Conservation (phyloP, 1,140 invertebrate species). For the Cydia splendana region DNA sequence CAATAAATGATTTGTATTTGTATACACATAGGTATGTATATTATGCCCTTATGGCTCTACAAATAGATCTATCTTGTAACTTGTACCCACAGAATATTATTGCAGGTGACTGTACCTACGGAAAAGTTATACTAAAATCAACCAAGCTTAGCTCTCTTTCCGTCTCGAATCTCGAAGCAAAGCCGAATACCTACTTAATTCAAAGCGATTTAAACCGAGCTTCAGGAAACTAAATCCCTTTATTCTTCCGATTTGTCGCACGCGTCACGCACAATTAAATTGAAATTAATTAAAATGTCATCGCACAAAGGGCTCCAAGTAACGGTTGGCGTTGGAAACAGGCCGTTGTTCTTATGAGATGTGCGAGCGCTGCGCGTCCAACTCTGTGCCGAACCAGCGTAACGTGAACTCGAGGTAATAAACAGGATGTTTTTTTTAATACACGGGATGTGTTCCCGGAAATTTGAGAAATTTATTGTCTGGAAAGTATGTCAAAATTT, state of each 20-base stretch:
- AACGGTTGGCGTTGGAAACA: constrained; percentile 64
- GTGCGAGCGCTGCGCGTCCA: background rate
- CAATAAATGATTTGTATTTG: too few species aligned
- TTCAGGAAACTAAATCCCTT: constrained; percentile 42
- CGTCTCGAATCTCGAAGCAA: background rate
- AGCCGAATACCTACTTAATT: background rate
- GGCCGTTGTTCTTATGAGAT: background rate
- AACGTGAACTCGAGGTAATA: background rate
- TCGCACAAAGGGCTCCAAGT: constrained; percentile 62
- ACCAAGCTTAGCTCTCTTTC: background rate
- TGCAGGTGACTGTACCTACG: background rate
- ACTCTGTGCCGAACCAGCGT: background rate
- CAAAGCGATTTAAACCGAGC: background rate
- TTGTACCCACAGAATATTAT: too few species aligned
- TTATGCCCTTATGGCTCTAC: too few species aligned
- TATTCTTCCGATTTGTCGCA: constrained; percentile 55
- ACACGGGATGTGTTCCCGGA: too few species aligned
- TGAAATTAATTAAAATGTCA: constrained; percentile 75
- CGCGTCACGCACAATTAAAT: constrained; percentile 63
- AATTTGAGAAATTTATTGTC: too few species aligned
- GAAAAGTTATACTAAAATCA: background rate
- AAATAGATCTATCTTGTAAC: too few species aligned
- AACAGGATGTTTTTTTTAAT: too few species aligned
- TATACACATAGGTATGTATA: too few species aligned
- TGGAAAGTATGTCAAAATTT: too few species aligned